A percentile compares a stretch with the other conserved stretches of the same genome.
Conservation (phyloP, 2,113 vertebrate genomes). For the Larimichthys polyactis region DNA sequence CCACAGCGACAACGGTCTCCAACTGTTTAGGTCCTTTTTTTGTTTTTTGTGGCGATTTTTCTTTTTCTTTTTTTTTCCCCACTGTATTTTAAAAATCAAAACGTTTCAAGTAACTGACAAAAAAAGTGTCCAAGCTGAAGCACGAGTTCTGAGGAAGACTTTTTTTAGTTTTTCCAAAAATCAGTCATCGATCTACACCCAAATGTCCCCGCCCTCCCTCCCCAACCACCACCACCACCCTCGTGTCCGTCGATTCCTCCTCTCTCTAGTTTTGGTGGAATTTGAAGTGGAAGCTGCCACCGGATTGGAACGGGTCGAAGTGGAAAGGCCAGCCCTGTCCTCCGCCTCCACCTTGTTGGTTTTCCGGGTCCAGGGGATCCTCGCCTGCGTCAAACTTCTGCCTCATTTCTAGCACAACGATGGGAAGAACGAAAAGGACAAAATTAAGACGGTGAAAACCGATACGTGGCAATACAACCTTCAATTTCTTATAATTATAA, state of each 20-base stretch:
- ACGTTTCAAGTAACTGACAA: conserved; percentile 26
- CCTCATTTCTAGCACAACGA: conserved; percentile 83
- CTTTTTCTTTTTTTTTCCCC: background rate
- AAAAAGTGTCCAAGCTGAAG: conserved; percentile 38
- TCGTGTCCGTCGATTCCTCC: conserved; percentile 9
- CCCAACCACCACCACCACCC: background rate
- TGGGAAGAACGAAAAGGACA: background rate
- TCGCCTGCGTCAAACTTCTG: conserved; percentile 90
- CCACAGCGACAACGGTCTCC: conserved; percentile 14
- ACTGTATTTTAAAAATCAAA: conserved; percentile 2
- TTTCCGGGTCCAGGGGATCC: conserved; percentile 89
- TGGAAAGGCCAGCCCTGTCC: conserved; percentile 85
- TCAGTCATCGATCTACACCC: background rate
- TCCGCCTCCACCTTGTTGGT: conserved; percentile 85
- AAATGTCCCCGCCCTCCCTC: background rate
- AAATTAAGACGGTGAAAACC: background rate
- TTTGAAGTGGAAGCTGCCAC: conserved; percentile 89
- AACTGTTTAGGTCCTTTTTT: background rate
- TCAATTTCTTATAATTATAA: too few species aligned
- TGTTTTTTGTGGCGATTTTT: conserved; percentile 1
- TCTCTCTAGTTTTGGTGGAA: conserved; percentile 86
- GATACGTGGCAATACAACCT: too few species aligned
- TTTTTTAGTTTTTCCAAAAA: background rate
- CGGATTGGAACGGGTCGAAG: conserved; percentile 89
- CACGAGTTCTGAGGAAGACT: conserved; percentile 49